Base-by-base conservation (phyloP, 2,113 vertebrate genomes). In the Nyctereutes procyonoides region DNA sequence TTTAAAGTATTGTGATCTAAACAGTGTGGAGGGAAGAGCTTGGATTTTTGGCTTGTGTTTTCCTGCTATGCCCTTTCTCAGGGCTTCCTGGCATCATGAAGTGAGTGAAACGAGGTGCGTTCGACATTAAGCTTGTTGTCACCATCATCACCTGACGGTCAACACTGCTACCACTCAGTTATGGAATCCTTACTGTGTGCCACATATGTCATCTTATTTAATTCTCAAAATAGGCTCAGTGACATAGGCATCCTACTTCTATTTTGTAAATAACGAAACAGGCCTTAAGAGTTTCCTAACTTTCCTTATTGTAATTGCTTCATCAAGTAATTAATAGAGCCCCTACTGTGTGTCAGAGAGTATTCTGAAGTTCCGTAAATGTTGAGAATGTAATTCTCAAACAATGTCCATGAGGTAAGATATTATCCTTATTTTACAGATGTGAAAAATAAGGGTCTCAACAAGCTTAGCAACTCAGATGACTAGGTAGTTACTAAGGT, bases 241-340 rank as follows among this genome's bases (percentile, higher is more conserved):
- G 48, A 63, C n/a, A 55, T 10, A 8, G 35, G 8, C 76, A 51
- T 55, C 38, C 51, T 76, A 56, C 53, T 73, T 89, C 48, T 5
- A 1, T 56, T 94, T 85, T 67, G 77, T 88, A 60, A 62, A 65
- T 73, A 56, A 90, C n/a, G 86, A 86, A 35, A 77, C 1, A 32
- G n/a, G 1, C 10, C 32, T 92, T 48, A 26, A 55, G 35, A 97
- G 35, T 13, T 79, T 80, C 26, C 48, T 73, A 53, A 81, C 2
- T 82, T 62, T 89, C 69, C 16, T 88, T 93, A 63, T 32, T 95
- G 62, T 79, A 83, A 88, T 87, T 69, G 62, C 88, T 32, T 63
- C 13, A 84, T 73, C 30, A 77, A 60, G 32, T 73, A 76, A 28
- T 65, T 53, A 87, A 58, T 58, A 60, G 51, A 76, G 30, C 32